Evolutionary conservation across 2,797 vertebrate species (phyloP).

Genomic region (Halcyon badia): DNA sequence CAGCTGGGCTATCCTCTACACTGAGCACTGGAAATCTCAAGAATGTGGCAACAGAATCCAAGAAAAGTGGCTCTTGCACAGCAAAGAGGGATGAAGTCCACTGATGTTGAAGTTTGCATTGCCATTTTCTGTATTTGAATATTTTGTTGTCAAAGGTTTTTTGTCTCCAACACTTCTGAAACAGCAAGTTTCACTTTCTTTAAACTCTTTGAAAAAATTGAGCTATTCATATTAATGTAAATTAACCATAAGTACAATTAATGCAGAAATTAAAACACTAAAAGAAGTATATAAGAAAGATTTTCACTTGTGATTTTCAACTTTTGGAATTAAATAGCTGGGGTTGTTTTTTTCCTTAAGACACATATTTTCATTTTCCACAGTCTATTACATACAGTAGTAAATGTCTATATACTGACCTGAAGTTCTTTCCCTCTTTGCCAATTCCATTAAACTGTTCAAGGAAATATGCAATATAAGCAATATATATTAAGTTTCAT

Average conservation of each 20-base stretch:
- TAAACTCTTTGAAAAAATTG: not conserved
- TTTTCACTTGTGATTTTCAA: not conserved
- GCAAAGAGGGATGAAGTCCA: not conserved
- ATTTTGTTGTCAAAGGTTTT: not conserved
- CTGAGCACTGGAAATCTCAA: not conserved
- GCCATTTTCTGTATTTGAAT: not conserved
- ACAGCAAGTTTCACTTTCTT: not conserved
- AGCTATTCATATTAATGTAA: not conserved
- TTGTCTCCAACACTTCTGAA: not conserved
- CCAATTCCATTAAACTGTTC: not conserved
- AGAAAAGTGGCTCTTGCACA: not conserved
- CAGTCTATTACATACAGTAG: not conserved
- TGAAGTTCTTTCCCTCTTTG: not conserved
- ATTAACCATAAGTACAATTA: not conserved
- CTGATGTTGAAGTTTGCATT: not conserved
- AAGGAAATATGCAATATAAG: slow-evolving; percentile 1
- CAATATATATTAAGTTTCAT: not conserved
- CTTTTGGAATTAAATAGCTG: not conserved
- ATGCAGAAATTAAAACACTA: not conserved
- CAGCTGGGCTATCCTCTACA: not conserved
- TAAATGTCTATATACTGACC: not conserved
- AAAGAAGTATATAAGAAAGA: not conserved
- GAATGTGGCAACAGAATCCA: not conserved
- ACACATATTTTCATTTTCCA: not conserved
- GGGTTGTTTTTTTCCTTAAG: not conserved